Evolutionary conservation across 2,797 vertebrate genomes (phyloP).

Genomic region (Platalea minor): DNA sequence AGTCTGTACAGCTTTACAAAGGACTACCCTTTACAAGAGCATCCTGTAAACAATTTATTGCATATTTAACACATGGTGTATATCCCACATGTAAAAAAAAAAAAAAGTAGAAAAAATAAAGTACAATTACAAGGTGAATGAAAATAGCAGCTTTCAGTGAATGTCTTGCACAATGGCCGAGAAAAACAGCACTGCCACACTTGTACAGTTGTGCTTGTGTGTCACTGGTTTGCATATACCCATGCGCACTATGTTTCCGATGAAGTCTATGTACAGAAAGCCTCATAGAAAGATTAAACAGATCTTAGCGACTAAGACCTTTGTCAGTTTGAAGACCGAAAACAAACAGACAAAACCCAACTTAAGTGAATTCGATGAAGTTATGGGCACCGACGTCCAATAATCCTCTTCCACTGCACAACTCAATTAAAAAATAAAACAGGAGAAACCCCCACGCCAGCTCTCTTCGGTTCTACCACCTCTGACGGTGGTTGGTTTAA

Average conservation of each 20-base stretch:
- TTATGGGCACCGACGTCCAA: not conserved
- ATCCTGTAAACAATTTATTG: conserved; percentile 96
- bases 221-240: not conserved
- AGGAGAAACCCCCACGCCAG: not conserved
- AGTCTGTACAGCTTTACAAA: conserved; percentile 87
- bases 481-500: not conserved
- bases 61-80: conserved; percentile 91
- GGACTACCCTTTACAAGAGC: conserved; percentile 76
- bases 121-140: conserved; percentile 65
- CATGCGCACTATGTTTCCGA: not conserved
- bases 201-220: conserved; percentile 84
- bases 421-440: not conserved
- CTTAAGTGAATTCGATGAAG: not conserved
- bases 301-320: not conserved
- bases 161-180: conserved; percentile 72
- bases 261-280: not conserved
- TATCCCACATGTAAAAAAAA: conserved; percentile 75
- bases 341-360: not conserved
- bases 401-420: not conserved
- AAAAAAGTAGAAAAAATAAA: conserved; percentile 55
- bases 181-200: conserved; percentile 33
- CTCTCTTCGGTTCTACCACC: not conserved
- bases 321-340: not conserved
- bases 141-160: conserved; percentile 82
- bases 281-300: not conserved